Evolutionary conservation across 2,113 vertebrate genomes (phyloP), one percentile per base, ranked within the genome.

Genomic region (Gadus macrocephalus): DNA sequence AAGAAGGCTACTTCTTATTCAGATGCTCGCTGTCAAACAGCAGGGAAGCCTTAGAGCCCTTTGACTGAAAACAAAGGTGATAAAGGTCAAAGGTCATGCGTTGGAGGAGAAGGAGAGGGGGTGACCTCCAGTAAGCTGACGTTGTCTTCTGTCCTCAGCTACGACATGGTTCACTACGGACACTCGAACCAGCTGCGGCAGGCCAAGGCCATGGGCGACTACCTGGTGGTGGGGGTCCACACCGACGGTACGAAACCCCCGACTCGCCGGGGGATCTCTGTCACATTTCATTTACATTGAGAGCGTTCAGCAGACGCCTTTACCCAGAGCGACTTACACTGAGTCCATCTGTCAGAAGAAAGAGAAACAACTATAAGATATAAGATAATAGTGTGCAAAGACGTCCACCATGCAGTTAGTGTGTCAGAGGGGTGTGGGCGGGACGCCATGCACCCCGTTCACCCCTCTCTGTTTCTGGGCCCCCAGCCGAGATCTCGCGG

Each of bases 121-220:
- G 3, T 5, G 5, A 31, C 6, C 31, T 35, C 3, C 31, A 35
- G 16, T 55, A 2, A n/a, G 15, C 9, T 58, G 55, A 58, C 0
- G 1, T 17, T 35, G 22, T 1, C 0, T 0, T 72, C 62, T 70
- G 22, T 78, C 19, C 64, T 42, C 84, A 99, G 97, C 89, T 99
- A 98, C 53, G 97, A 99, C 91, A 98, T 99, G 97, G 97, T 99
- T 17, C 97, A 99, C 82, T 99, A 97, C 0, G 97, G 97, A 3
- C 97, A 99, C 88, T 98, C 97, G 0, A 99, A 99, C 90, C 96
- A 98, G 89, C 93, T 99, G 68, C 93, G 97, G 62, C 97, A 99
- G 89, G 97, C 97, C 0, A 95, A 96, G 80, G 94, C 89, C 72
- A 97, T 98, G 96, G 97, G 96, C 0, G 96, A 98, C 82, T 92